These are phyloP conservation scores for Amitus sp. DNA, from an alignment of 2,888 invertebrate species.

Conservation along the genomic window DNA sequence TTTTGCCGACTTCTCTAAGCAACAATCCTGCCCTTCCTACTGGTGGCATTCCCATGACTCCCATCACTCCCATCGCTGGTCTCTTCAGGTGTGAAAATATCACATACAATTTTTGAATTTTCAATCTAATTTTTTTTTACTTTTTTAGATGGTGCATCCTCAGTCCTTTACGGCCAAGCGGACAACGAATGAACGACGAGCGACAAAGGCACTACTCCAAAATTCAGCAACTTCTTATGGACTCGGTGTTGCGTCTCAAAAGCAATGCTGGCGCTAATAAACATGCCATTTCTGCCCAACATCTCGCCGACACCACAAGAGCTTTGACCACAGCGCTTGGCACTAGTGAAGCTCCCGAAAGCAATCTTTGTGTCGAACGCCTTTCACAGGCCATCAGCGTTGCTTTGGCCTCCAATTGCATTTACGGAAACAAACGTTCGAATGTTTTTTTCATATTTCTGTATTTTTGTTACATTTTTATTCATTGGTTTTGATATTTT, in stretches of 20 bases:
- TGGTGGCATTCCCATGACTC: slow-evolving; percentile 86
- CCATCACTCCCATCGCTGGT: slow-evolving; percentile 83
- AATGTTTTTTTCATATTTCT: slow-evolving; percentile 58
- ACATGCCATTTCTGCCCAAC: slow-evolving; percentile 62
- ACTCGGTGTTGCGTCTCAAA: slow-evolving; percentile 58
- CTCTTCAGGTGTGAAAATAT: slow-evolving; percentile 70
- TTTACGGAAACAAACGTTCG: slow-evolving; percentile 81
- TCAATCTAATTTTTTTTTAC: not conserved
- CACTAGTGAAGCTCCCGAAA: no score
- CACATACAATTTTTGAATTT: no score
- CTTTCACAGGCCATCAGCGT: slow-evolving; percentile 87
- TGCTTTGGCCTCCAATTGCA: slow-evolving; percentile 79
- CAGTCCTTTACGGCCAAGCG: slow-evolving; percentile 49
- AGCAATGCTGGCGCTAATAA: slow-evolving; percentile 55
- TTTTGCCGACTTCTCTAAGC: slow-evolving; percentile 55
- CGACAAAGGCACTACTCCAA: slow-evolving; percentile 57
- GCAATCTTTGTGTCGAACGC: slow-evolving; percentile 72
- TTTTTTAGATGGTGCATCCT: slow-evolving; percentile 58
- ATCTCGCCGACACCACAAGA: slow-evolving; percentile 58
- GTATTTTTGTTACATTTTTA: no score
- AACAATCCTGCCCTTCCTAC: slow-evolving; percentile 73
- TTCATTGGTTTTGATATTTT: slow-evolving; percentile 21
- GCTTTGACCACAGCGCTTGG: slow-evolving; percentile 47
- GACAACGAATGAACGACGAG: slow-evolving; percentile 41
- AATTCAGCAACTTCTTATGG: slow-evolving; percentile 61